phyloP scores from a whole-genome alignment of 2,797 vertebrate genomes.

The Harpagifer antarcticus region DNA sequence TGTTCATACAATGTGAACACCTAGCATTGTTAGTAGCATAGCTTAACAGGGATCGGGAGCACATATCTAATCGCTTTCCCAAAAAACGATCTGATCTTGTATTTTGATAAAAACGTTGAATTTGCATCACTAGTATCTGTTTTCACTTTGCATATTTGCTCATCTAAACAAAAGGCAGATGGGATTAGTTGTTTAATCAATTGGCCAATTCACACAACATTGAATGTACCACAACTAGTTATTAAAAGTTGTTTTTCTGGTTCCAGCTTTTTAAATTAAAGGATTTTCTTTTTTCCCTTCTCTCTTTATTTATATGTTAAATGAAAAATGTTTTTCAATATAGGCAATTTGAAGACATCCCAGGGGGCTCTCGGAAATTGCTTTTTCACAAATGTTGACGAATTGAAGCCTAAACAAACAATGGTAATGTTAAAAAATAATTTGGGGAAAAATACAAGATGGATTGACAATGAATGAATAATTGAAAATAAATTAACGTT shows the following conservation, averaged over 20 bases:
- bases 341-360: slow-evolving; percentile 21
- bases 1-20: too few species aligned
- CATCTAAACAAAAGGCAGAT: slow-evolving; percentile 10
- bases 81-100: too few species aligned
- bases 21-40: too few species aligned
- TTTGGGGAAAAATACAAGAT: background rate
- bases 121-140: background rate
- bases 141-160: slow-evolving; percentile 3
- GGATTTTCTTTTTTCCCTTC: slow-evolving; percentile 5
- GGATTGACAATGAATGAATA: slow-evolving; percentile 2
- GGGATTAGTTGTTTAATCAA: slow-evolving; percentile 39
- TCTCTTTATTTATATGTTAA: slow-evolving; percentile 16
- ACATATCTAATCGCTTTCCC: too few species aligned
- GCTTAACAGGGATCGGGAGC: too few species aligned
- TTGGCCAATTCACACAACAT: slow-evolving; percentile 23
- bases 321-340: slow-evolving; percentile 24
- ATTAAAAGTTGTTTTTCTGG: background rate
- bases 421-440: slow-evolving; percentile 24
- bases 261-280: slow-evolving; percentile 26
- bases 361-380: slow-evolving; percentile 30
- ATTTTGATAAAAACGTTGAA: too few species aligned
- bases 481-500: too few species aligned
- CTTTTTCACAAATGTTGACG: background rate
- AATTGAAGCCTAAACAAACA: slow-evolving; percentile 17
- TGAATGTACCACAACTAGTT: slow-evolving; percentile 6